A percentile compares a stretch with the other conserved stretches of the same genome.
phyloP scores from a whole-genome alignment of 2,888 invertebrate genomes.

The Smittia sp. region DNA sequence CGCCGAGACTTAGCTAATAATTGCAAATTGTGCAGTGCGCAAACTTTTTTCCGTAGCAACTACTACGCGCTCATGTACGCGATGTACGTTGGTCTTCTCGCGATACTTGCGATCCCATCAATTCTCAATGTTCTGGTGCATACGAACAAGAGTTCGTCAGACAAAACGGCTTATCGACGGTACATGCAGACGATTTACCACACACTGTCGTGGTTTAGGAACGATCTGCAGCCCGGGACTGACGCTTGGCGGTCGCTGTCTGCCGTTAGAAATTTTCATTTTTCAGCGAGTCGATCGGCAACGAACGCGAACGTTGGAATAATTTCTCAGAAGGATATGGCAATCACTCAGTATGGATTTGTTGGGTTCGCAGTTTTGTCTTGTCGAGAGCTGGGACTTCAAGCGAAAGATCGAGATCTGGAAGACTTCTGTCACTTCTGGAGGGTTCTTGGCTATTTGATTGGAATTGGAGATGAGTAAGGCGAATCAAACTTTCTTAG shows the following conservation, averaged over 20 bases:
- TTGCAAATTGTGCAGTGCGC: conserved; percentile 61
- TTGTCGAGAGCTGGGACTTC: neutral
- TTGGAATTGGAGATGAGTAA: conserved; percentile 25
- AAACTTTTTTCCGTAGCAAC: conserved; percentile 67
- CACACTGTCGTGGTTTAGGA: conserved; percentile 73
- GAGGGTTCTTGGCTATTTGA: conserved; percentile 15
- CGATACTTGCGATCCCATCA: conserved; percentile 71
- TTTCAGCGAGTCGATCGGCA: conserved; percentile 59
- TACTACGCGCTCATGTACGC: conserved; percentile 66
- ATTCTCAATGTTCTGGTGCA: conserved; percentile 68
- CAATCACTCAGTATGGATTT: conserved; percentile 30
- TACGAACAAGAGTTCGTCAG: conserved; percentile 67
- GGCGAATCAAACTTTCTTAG: neutral
- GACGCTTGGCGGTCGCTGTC: conserved; percentile 67
- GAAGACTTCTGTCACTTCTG: conserved; percentile 32
- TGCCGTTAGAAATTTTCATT: conserved; percentile 66
- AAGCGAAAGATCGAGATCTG: neutral
- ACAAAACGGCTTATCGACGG: conserved; percentile 66
- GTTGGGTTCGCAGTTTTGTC: conserved; percentile 8
- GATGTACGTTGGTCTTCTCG: conserved; percentile 73
- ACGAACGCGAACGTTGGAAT: conserved; percentile 54
- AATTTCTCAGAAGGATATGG: conserved; percentile 31
- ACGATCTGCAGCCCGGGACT: conserved; percentile 62
- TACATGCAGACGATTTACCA: conserved; percentile 78
- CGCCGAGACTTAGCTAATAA: neutral